phyloP scores from a whole-genome alignment of 2,113 vertebrate genomes.

The Callospermophilus lateralis region DNA sequence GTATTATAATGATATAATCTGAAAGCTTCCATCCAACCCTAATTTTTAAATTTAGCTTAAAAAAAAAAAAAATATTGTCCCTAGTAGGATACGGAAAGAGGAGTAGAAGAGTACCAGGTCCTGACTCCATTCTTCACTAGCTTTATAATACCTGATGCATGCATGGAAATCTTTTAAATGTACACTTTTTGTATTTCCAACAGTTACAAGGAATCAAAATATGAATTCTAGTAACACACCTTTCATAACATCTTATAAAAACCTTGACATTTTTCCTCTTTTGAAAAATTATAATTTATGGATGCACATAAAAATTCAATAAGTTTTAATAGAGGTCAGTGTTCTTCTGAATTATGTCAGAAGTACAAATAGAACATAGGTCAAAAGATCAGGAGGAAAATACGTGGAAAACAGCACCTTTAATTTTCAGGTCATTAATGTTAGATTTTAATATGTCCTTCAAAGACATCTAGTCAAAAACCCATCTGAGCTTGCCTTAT shows the following conservation, averaged over 20 bases:
- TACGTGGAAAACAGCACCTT: not conserved
- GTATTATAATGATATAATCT: not conserved
- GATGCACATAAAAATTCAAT: not conserved
- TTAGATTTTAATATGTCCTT: slow-evolving; percentile 26
- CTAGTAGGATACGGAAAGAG: not conserved
- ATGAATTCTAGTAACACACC: not conserved
- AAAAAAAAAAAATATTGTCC: not conserved
- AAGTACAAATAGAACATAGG: slow-evolving; percentile 23
- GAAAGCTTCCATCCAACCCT: not conserved
- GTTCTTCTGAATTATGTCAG: not conserved
- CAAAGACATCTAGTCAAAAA: not conserved
- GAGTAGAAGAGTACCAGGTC: fast-evolving
- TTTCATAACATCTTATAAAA: not conserved
- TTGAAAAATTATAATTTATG: not conserved
- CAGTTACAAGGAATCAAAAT: not conserved
- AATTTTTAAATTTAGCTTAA: not conserved
- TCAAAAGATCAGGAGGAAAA: slow-evolving; percentile 6
- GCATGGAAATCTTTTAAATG: not conserved
- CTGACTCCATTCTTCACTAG: not conserved
- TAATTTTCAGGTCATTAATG: not conserved
- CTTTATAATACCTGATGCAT: not conserved
- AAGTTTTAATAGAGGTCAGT: not conserved
- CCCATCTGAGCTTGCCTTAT: not conserved
- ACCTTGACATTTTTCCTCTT: not conserved
- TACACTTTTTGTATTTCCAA: not conserved